These are phyloP conservation scores for Heteromyza rotundicornis DNA, from an alignment of 2,888 invertebrate species.

Conservation along the genomic window DNA sequence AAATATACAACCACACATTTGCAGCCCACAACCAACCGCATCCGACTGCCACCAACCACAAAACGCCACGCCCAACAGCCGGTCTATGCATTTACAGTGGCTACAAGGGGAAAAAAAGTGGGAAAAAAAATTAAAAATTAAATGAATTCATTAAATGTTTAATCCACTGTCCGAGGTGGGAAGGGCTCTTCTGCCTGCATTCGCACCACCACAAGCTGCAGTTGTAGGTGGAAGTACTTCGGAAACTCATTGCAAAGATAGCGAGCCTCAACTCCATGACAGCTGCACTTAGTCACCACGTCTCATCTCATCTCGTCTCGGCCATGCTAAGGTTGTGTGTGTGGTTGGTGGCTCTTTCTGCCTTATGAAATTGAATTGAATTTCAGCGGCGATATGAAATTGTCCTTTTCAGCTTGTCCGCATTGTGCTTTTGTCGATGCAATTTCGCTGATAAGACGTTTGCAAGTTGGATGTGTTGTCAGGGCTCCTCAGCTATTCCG, in stretches of 20 bases:
- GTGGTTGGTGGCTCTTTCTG: not conserved
- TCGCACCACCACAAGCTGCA: no score
- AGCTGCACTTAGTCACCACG: not conserved
- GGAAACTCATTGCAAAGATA: no score
- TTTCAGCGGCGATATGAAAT: not conserved
- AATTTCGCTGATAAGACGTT: constrained; percentile 5
- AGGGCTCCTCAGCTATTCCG: no score
- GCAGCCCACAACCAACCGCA: not conserved
- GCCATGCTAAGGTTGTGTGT: no score
- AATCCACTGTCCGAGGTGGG: constrained; percentile 18
- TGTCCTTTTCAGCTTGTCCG: not conserved
- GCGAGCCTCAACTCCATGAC: not conserved
- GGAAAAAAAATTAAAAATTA: constrained; percentile 13
- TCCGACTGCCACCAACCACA: not conserved
- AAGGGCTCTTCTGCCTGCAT: no score
- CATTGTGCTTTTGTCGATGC: not conserved
- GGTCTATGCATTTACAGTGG: not conserved
- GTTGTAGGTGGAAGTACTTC: no score
- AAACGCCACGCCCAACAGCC: not conserved
- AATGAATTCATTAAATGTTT: constrained; percentile 15
- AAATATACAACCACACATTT: no score
- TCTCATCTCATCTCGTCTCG: not conserved
- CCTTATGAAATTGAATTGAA: not conserved
- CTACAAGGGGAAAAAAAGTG: no score
- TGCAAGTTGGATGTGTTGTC: no score